Conservation (phyloP, 2,888 invertebrate species). For the Argyresthia goedartella region DNA sequence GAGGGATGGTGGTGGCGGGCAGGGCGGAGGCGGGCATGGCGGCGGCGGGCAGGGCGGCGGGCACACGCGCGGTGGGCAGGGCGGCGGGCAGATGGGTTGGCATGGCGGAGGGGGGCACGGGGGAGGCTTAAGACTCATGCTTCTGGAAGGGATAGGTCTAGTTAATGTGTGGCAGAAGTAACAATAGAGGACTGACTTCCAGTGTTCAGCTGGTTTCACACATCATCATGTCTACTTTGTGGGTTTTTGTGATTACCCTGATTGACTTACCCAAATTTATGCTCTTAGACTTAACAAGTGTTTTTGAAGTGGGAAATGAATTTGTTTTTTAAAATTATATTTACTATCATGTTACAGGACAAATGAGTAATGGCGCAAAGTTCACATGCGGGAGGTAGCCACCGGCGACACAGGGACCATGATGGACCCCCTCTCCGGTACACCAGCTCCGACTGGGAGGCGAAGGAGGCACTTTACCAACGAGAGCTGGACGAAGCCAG, state of each 20-base stretch:
- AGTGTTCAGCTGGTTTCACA: not conserved
- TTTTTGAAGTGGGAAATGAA: too few relatives aligned
- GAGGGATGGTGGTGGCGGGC: slow-evolving; percentile 31
- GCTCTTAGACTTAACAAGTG: too few relatives aligned
- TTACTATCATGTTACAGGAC: slow-evolving; percentile 6
- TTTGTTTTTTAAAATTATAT: not conserved
- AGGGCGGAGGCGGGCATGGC: slow-evolving; percentile 12
- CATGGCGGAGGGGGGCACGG: slow-evolving; percentile 13
- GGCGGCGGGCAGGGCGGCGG: not conserved
- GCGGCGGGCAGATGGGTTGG: slow-evolving; percentile 20
- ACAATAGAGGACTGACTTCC: not conserved
- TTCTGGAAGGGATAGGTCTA: not conserved
- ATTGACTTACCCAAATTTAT: too few relatives aligned
- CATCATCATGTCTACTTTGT: too few relatives aligned
- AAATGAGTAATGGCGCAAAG: slow-evolving; percentile 70
- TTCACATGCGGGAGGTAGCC: slow-evolving; percentile 78
- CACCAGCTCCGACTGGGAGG: slow-evolving; percentile 82
- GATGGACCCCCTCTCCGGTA: slow-evolving; percentile 74
- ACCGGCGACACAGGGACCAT: slow-evolving; percentile 65
- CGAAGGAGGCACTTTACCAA: slow-evolving; percentile 76
- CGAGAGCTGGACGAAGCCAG: slow-evolving; percentile 95
- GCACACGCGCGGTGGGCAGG: not conserved
- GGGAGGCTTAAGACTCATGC: not conserved
- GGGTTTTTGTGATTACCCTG: too few relatives aligned
- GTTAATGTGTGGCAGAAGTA: not conserved